Evolutionary conservation across 2,888 invertebrate genomes (phyloP).

Genomic region (Hartigia nigra): DNA sequence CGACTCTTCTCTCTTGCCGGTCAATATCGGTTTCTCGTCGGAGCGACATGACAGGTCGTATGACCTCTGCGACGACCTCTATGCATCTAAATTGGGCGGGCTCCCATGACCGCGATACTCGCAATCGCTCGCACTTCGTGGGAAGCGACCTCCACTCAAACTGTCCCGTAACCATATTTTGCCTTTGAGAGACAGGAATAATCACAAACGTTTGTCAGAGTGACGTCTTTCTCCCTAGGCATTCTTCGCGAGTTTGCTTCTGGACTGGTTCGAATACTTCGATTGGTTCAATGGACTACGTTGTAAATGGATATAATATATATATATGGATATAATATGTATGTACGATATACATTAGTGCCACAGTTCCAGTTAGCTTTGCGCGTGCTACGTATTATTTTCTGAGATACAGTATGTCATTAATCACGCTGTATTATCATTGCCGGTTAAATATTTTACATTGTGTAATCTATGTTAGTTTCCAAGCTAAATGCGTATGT

Average conservation of each 20-base stretch:
- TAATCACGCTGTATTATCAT: neutral
- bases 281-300: neutral
- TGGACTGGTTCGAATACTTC: neutral
- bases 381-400: neutral
- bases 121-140: conserved; percentile 42
- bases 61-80: conserved; percentile 42
- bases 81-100: conserved; percentile 46
- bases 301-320: neutral
- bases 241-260: neutral
- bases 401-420: neutral
- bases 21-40: conserved; percentile 7
- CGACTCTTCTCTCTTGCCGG: neutral
- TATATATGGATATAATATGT: neutral
- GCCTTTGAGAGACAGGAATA: conserved; percentile 1
- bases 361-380: neutral
- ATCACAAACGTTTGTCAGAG: neutral
- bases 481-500: neutral
- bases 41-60: conserved; percentile 44
- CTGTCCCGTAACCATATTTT: conserved; percentile 15
- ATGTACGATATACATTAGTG: neutral
- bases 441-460: neutral
- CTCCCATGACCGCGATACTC: conserved; percentile 19
- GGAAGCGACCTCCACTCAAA: conserved; percentile 32
- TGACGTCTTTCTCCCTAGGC: neutral
- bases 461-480: neutral